Percentiles rank a stretch among this genome's conserved stretches.
These are phyloP conservation scores for Torymus aiolomorphi DNA, from an alignment of 2,888 invertebrate genomes.

Conservation along the genomic window DNA sequence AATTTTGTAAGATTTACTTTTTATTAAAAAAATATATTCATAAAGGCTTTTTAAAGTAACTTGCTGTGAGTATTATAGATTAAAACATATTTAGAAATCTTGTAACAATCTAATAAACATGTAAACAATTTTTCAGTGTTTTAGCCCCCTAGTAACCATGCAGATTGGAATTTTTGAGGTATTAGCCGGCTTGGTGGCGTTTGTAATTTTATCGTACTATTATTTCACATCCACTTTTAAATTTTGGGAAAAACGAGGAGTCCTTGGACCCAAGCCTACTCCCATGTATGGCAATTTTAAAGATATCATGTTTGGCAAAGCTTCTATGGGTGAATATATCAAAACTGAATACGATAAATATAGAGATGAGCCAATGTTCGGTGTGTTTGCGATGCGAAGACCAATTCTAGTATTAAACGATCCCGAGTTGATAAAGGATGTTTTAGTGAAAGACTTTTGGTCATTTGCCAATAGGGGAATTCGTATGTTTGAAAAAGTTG, in stretches of 20 bases:
- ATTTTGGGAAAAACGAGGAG: constrained; percentile 74
- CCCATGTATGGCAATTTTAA: constrained; percentile 75
- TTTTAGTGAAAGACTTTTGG: constrained; percentile 64
- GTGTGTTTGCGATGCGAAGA: constrained; percentile 58
- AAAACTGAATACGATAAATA: constrained; percentile 68
- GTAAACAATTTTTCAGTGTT: background rate
- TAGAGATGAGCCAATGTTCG: constrained; percentile 59
- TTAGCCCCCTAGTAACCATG: constrained; percentile 28
- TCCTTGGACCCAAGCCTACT: constrained; percentile 71
- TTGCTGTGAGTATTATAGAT: too few relatives aligned
- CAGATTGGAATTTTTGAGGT: constrained; percentile 56
- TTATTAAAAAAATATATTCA: background rate
- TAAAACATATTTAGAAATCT: too few relatives aligned
- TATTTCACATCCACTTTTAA: constrained; percentile 71
- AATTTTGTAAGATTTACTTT: background rate
- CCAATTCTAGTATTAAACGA: constrained; percentile 64
- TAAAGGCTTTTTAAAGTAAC: background rate
- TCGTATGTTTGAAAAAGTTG: constrained; percentile 59
- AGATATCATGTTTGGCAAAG: constrained; percentile 68
- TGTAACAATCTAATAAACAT: too few relatives aligned
- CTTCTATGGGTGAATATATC: constrained; percentile 69
- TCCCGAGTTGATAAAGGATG: constrained; percentile 63
- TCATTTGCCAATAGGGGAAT: constrained; percentile 63
- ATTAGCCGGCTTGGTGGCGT: constrained; percentile 48
- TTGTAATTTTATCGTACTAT: constrained; percentile 63